Evolutionary conservation across 2,113 vertebrate genomes (phyloP), one percentile per base, ranked within the genome.

Genomic region (Oryzias javanicus): DNA sequence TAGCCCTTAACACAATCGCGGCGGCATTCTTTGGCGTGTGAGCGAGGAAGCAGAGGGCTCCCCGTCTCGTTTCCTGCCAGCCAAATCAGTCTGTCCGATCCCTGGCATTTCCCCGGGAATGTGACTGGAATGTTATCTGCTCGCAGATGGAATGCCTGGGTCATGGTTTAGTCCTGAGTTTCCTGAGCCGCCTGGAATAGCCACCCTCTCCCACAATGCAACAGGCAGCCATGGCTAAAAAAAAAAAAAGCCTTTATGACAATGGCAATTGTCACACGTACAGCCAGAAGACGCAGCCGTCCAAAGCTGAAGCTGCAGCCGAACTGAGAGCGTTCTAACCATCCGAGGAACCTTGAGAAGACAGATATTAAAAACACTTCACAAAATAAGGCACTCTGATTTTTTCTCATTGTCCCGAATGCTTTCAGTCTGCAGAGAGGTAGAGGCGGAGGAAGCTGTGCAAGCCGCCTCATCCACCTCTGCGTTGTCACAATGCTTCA

Each of bases 81-180:
- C 68, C 46, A 0, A 64, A 67, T 45, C 41, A 72, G 75, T 78
- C 56, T 52, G 40, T 58, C 66, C 70, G 49, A 64, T 79, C 58
- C 84, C 60, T 46, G 78, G 78, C 74, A 80, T 79, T 81, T 81
- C 71, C 70, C 35, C 15, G 51, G 64, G 73, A 86, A 85, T 80
- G 81, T 70, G 62, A 74, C 60, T 65, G 82, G 82, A 90, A 88
- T 86, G 76, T 84, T 85, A 84, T 84, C 77, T 72, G 69, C 62
- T 64, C 60, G 53, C 65, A 59, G 54, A 66, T 54, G 79, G 78
- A 85, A 83, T 81, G 81, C 60, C 70, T 63, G 78, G 62, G 72
- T 72, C 60, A 71, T 14, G 64, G 60, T 65, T 77, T 75, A 49
- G 68, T 70, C 67, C 64, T 54, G 73, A 44, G 56, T 73, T 77